Percentiles rank a stretch among this genome's conserved stretches.
phyloP scores from a whole-genome alignment of 2,113 vertebrate genomes.

The Felis chaus region DNA sequence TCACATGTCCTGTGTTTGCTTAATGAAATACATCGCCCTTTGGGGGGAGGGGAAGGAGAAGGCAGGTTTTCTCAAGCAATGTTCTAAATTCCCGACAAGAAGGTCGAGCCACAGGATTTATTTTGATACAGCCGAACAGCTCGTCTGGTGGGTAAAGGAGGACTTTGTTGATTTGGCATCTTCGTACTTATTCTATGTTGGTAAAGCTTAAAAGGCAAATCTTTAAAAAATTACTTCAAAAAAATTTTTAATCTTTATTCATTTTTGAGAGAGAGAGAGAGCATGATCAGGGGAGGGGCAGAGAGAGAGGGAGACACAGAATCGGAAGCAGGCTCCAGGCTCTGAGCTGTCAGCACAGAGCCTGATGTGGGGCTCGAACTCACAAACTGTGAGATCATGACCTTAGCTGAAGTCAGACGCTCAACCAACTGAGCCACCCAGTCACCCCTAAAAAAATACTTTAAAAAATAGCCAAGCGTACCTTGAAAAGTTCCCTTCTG shows the following conservation, averaged over 20 bases:
- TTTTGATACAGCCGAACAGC: neutral
- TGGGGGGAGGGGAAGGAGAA: neutral
- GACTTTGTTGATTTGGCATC: neutral
- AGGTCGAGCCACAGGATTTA: neutral
- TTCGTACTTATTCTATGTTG: neutral
- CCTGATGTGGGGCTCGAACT: fast-evolving
- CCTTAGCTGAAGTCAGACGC: too few species aligned
- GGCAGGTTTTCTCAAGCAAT: neutral
- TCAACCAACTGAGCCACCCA: too few species aligned
- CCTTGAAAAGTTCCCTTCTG: neutral
- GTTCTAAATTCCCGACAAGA: neutral
- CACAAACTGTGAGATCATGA: too few species aligned
- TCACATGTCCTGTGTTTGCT: neutral
- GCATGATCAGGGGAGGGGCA: too few species aligned
- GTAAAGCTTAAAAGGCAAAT: neutral
- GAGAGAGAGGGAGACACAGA: too few species aligned
- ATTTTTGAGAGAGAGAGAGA: too few species aligned
- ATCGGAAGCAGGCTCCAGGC: too few species aligned
- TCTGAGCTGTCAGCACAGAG: too few species aligned
- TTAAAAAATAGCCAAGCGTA: neutral
- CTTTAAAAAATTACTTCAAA: neutral
- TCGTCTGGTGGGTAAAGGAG: neutral
- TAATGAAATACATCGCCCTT: neutral
- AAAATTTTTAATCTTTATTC: neutral
- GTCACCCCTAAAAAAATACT: neutral